Evolutionary conservation across 35 echinoderm and acorn worm species (phyloP), one percentile per base, ranked within the genome.

Genomic region (Hemicentrotus pulcherrimus): DNA sequence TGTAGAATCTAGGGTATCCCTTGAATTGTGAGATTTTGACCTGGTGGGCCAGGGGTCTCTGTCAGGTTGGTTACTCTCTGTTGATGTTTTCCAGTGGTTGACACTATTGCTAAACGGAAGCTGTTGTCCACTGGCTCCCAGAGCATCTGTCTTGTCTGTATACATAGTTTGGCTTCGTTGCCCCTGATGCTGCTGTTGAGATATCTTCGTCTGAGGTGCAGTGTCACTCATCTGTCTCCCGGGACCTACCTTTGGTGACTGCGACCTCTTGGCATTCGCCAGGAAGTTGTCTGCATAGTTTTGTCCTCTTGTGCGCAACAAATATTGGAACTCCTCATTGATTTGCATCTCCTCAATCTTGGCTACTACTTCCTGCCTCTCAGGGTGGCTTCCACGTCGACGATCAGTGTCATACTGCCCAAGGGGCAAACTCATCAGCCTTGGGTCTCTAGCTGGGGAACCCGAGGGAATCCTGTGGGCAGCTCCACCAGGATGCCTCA

Each of bases 201-300:
- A 59, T 55, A 70, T 14, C 30, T 71, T 47, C 16, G 47, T 59
- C 52, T 96, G 96, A 33, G 94, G 48, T 19, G 86, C 48, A 91
- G 52, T 88, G 58, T 96, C 94, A 87, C 60, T 95, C 24, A 0
- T 88, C 2, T 28, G 33, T 22, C 87, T 32, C 4, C 30, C 24
- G 5, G 94, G 31, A 88, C 87, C 87, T 32, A 95, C 61, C 48
- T 90, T 95, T 18, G 94, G 46, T 41, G 86, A 90, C 87, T 95
- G 94, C 12, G 94, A 55, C 52, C 94, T 47, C 87, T 88, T 89
- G 46, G 91, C 87, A 91, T 60, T 94, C 2, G 71, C 58, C 47
- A 97, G 46, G 86, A 95, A 97, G 86, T 94, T 95, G 35, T 94
- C 95, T 48, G 96, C 96, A 97, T 97, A 95, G 45, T 95, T 87